phyloP scores from a whole-genome alignment of 2,113 vertebrate genomes.

The Prunella himalayana region DNA sequence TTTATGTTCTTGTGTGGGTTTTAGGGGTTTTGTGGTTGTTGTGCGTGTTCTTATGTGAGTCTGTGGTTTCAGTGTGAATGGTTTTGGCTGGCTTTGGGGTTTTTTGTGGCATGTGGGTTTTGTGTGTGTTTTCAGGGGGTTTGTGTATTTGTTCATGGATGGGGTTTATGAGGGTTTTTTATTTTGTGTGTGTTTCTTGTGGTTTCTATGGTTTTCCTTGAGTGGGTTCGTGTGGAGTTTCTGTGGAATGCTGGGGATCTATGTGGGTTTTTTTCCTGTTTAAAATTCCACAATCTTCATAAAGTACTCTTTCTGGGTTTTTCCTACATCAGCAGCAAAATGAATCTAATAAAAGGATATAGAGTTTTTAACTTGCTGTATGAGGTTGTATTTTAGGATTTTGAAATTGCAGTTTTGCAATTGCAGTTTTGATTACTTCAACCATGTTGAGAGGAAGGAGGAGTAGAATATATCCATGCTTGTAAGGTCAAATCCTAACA shows the following conservation, averaged over 20 bases:
- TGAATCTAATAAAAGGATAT: not conserved
- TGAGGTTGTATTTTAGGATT: not conserved
- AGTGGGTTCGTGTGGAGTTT: accelerated
- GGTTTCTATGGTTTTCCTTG: not conserved
- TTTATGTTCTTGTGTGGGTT: not conserved
- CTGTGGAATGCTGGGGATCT: not conserved
- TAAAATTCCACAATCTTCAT: not conserved
- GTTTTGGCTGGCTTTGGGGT: not conserved
- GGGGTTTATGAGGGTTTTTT: not conserved
- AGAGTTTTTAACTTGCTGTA: not conserved
- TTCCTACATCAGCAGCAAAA: not conserved
- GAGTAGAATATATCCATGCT: not conserved
- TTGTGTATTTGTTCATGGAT: not conserved
- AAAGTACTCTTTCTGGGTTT: not conserved
- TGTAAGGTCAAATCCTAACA: not conserved
- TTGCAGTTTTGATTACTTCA: not conserved
- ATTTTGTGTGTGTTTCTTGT: not conserved
- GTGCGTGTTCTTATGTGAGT: not conserved
- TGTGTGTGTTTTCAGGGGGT: not conserved
- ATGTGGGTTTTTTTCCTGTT: not conserved
- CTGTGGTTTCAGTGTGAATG: not conserved
- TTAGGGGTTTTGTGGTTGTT: not conserved
- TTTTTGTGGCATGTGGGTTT: not conserved
- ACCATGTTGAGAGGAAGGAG: not conserved
- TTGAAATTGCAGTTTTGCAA: not conserved